Conservation (phyloP, 2,113 vertebrate species). For the Oxygymnocypris stewartii region DNA sequence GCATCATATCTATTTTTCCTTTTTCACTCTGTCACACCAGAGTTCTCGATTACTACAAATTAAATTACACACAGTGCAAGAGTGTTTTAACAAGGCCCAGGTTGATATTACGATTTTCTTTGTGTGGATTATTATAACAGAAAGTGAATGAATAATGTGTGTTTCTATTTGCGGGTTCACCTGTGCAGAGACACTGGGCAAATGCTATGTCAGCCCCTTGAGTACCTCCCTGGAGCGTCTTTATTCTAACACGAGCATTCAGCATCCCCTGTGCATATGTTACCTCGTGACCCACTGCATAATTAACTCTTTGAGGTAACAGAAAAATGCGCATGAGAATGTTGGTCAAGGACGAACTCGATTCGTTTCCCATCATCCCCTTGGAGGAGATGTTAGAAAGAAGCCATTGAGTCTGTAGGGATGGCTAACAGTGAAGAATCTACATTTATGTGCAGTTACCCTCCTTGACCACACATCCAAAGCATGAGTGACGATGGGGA, state of each 20-base stretch:
- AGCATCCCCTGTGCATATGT: neutral
- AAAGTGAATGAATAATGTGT: neutral
- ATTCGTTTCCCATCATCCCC: constrained; percentile 12
- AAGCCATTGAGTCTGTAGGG: constrained; percentile 2
- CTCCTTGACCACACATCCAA: neutral
- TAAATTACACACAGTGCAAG: constrained; percentile 49
- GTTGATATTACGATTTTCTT: neutral
- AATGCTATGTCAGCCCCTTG: neutral
- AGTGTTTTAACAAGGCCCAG: constrained; percentile 26
- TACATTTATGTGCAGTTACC: neutral
- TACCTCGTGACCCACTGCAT: constrained; percentile 22
- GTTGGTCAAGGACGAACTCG: constrained; percentile 45
- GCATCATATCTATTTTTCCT: neutral
- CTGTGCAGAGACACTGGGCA: neutral
- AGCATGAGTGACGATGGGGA: neutral
- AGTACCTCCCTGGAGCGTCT: constrained; percentile 23
- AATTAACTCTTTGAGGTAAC: constrained; percentile 38
- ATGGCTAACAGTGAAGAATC: neutral
- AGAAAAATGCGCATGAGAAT: constrained; percentile 37
- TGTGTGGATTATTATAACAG: neutral
- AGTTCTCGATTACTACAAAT: constrained; percentile 32
- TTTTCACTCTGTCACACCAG: constrained; percentile 43
- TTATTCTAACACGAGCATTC: constrained; percentile 3
- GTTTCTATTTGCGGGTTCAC: neutral
- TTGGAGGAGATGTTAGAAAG: constrained; percentile 14